These are phyloP conservation scores for Dynastes maya DNA, from an alignment of 2,888 invertebrate species.

Conservation along the genomic window DNA sequence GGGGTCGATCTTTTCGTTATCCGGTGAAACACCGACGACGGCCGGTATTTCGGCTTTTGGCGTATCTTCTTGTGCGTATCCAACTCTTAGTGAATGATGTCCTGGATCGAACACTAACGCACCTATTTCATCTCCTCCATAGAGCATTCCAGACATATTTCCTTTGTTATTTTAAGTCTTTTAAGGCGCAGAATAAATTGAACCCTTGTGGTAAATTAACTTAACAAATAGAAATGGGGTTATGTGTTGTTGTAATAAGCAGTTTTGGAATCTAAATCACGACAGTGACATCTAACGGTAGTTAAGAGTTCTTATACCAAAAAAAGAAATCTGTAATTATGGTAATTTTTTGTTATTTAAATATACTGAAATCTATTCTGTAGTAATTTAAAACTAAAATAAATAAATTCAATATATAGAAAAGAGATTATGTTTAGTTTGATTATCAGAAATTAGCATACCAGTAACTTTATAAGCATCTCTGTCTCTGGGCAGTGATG, in stretches of 20 bases:
- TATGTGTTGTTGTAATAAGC: background rate
- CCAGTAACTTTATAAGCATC: too few relatives aligned
- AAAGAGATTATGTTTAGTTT: too few relatives aligned
- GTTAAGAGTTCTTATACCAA: too few relatives aligned
- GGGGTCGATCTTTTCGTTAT: slow-evolving; percentile 79
- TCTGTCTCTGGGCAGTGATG: too few relatives aligned
- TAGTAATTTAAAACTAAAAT: too few relatives aligned
- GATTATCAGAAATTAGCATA: too few relatives aligned
- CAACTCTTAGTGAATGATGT: slow-evolving; percentile 90
- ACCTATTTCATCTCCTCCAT: slow-evolving; percentile 98
- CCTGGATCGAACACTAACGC: slow-evolving; percentile 98
- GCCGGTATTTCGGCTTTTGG: slow-evolving; percentile 99
- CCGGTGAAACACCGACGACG: slow-evolving; percentile 89
- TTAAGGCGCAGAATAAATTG: background rate
- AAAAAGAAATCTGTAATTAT: too few relatives aligned
- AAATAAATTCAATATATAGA: too few relatives aligned
- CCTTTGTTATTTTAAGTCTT: background rate
- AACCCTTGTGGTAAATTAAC: background rate
- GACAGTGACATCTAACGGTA: too few relatives aligned
- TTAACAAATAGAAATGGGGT: background rate
- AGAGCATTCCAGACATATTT: slow-evolving; percentile 80
- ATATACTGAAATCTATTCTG: too few relatives aligned
- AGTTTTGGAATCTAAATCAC: too few relatives aligned
- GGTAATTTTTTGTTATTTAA: too few relatives aligned
- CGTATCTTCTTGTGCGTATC: slow-evolving; percentile 98